These are phyloP conservation scores for Serripes groenlandicus DNA, from an alignment of 2,888 invertebrate species.

Conservation along the genomic window DNA sequence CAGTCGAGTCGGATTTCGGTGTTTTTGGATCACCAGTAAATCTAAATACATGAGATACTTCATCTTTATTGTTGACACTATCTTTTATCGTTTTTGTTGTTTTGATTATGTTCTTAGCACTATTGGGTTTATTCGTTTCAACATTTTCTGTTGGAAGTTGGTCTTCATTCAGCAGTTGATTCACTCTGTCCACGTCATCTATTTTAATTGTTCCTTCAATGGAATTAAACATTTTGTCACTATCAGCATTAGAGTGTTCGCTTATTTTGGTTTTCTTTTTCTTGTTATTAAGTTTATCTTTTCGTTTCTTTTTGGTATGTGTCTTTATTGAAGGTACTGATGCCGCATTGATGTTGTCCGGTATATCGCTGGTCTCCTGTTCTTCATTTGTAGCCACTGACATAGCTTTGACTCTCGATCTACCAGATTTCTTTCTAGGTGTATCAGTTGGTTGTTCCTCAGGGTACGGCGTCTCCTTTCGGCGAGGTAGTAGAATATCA, in stretches of 20 bases:
- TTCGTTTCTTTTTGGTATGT: not conserved
- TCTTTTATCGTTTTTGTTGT: not conserved
- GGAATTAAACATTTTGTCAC: not conserved
- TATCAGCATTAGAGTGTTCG: not conserved
- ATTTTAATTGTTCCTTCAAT: slow-evolving; percentile 8
- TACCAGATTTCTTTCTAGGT: not conserved
- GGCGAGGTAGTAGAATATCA: slow-evolving; percentile 48
- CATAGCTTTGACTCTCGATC: not conserved
- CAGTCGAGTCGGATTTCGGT: not conserved
- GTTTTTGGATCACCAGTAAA: not conserved
- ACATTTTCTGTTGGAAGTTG: not conserved
- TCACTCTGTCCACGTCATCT: not conserved
- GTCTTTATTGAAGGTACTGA: not conserved
- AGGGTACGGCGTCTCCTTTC: slow-evolving; percentile 29
- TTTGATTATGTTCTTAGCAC: not conserved
- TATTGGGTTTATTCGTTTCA: not conserved
- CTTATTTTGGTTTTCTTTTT: not conserved
- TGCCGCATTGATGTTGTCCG: not conserved
- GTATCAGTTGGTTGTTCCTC: not conserved
- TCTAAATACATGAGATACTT: not conserved
- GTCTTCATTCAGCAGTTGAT: not conserved
- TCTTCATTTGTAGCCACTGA: not conserved
- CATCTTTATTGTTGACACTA: not conserved
- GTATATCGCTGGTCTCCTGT: not conserved
- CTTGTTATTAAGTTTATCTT: not conserved